A percentile compares a stretch with the other conserved stretches of the same genome.
phyloP scores from a whole-genome alignment of 1,140 invertebrate species.

The Sycophila sp. region DNA sequence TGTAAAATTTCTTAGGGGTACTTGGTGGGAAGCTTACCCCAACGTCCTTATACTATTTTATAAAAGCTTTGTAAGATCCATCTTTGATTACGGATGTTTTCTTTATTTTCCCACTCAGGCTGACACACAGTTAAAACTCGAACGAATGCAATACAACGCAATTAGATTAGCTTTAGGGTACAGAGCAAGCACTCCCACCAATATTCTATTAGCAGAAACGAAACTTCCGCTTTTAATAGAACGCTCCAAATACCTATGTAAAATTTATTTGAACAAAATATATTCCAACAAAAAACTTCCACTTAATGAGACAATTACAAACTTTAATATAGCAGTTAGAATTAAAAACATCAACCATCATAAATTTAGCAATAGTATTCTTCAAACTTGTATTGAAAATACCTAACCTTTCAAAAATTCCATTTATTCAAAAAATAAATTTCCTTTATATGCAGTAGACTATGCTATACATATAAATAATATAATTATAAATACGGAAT shows the following conservation, averaged over 20 bases:
- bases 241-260: background rate
- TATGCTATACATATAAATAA: background rate
- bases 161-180: background rate
- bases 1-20: background rate
- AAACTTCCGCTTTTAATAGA: background rate
- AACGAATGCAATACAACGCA: background rate
- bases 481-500: background rate
- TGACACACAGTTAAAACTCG: background rate
- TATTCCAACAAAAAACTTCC: background rate
- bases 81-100: too few species aligned
- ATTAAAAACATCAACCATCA: background rate
- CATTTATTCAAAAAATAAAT: background rate
- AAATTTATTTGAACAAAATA: background rate
- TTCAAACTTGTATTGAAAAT: too few species aligned
- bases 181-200: background rate
- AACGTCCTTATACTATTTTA: background rate
- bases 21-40: slow-evolving; percentile 26
- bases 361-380: background rate
- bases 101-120: too few species aligned
- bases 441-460: background rate
- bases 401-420: background rate
- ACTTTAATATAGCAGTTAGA: background rate
- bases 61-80: too few species aligned
- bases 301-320: background rate
- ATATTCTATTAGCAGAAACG: background rate